Base-by-base conservation (phyloP, 30 jellyfish, hydroid and myxozoan genomes). In the Mastigias papua region DNA sequence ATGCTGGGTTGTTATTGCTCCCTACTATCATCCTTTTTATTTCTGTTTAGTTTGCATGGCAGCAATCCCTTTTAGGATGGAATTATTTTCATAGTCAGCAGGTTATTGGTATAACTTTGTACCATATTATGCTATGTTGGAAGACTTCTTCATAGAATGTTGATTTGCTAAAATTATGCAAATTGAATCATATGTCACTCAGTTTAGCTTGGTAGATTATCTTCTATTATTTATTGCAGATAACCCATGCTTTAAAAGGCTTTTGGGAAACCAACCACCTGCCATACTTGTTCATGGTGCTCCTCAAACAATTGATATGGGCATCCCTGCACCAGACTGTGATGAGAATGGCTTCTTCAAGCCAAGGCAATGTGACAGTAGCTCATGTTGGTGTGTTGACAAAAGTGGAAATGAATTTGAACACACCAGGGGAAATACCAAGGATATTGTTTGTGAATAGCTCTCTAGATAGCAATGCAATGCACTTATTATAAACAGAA, bases 341-440 rank as follows among this genome's bases (percentile, higher is more conserved):
- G 92, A 83, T 34, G 81, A 48, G 20, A 35, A 51, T 23, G 92
- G 92, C 33, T 83, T 69, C 50, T 83, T 10, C 35, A 71, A 60
- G 20, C 86, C 86, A 72, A 83, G 58, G 57, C 92, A 83, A 49
- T 83, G 92, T 67, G 42, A 37, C 69, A 16, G 21, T 1, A 33
- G 51, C 13, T 22, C n/a, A 6, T 83, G 92, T 42, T 83, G 92
- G 92, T 83, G 92, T 70, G 92, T 70, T 2, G 80, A 83, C n/a
- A 69, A 70, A 48, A 22, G 19, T 25, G 92, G 92, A 27, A 80
- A 31, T 20, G 88, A 77, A 31, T 34, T 51, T 26, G 60, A 33
- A 1, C n/a, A 51, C 34, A 77, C 88, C 25, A 51, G 78, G 65
- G 88, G 77, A 25, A 11, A 1, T n/a, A 67, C n/a, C 46, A 26